Percentiles rank a stretch among this genome's conserved stretches.
phyloP scores from a whole-genome alignment of 2,113 vertebrate species.

The Butorides virescens region DNA sequence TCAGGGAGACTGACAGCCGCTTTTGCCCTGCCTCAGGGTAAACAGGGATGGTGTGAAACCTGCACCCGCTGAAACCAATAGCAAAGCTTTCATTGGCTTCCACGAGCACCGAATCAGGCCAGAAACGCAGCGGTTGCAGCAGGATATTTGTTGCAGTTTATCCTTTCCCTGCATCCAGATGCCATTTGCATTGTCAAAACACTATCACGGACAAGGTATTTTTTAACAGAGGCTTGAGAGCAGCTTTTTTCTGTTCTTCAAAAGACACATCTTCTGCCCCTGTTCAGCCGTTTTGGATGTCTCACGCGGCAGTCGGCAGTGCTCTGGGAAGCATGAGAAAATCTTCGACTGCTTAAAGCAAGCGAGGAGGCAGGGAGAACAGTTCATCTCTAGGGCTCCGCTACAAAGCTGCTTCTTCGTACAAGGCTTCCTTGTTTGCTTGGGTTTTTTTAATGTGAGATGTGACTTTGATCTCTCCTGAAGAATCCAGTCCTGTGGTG shows the following conservation, averaged over 20 bases:
- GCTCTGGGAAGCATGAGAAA: background rate
- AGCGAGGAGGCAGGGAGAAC: background rate
- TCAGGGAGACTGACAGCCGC: background rate
- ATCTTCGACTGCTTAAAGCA: background rate
- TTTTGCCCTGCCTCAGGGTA: background rate
- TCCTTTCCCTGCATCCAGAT: background rate
- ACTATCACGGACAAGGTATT: background rate
- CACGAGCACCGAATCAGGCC: background rate
- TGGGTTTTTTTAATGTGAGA: background rate
- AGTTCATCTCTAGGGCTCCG: background rate
- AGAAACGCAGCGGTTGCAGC: background rate
- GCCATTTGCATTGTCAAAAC: background rate
- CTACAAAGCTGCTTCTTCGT: background rate
- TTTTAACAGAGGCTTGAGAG: background rate
- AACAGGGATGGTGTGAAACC: background rate
- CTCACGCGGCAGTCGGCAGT: accelerated
- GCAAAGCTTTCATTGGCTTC: background rate
- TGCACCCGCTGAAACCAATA: background rate
- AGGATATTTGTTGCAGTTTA: background rate
- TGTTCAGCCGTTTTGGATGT: background rate
- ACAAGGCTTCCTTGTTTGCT: background rate
- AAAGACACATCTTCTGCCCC: background rate
- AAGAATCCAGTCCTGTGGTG: background rate
- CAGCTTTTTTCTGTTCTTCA: background rate
- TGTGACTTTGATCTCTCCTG: background rate